A percentile compares a stretch with the other conserved stretches of the same genome.
Evolutionary conservation across 2,797 vertebrate species (phyloP).

Genomic region (Astyanax mexicanus): DNA sequence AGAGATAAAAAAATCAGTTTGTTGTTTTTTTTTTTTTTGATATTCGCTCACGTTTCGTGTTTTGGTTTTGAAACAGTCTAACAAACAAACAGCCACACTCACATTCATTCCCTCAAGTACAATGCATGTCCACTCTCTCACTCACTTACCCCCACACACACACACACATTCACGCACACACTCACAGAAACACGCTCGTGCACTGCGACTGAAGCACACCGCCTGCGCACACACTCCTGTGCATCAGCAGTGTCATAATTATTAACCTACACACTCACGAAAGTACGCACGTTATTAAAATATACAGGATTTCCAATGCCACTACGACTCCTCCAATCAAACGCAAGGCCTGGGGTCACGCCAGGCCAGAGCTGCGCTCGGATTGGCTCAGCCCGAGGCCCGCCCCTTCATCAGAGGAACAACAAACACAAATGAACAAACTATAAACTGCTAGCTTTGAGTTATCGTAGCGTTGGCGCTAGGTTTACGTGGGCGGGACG

Average conservation of each 20-base stretch:
- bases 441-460: conserved; percentile 75
- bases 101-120: conserved; percentile 59
- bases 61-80: conserved; percentile 87
- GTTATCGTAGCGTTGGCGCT: conserved; percentile 63
- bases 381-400: conserved; percentile 72
- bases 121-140: conserved; percentile 52
- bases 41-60: conserved; percentile 84
- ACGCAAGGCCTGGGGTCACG: conserved; percentile 65
- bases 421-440: conserved; percentile 68
- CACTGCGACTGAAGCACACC: conserved; percentile 71
- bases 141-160: conserved; percentile 44
- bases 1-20: conserved; percentile 76
- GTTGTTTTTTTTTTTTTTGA: conserved; percentile 78
- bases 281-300: conserved; percentile 77
- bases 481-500: neutral
- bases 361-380: conserved; percentile 61
- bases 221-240: conserved; percentile 68
- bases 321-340: conserved; percentile 68
- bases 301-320: conserved; percentile 83
- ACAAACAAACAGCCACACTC: conserved; percentile 74
- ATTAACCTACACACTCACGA: conserved; percentile 72
- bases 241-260: conserved; percentile 75
- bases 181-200: conserved; percentile 23
- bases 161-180: conserved; percentile 54
- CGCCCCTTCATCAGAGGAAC: conserved; percentile 60